A percentile compares a stretch with the other conserved stretches of the same genome.
These are phyloP conservation scores for cattle (Bos taurus) DNA, from an alignment of 2,113 vertebrate genomes.

Conservation along the genomic window ARS-UCD2.0 NC_037328.1:9743501-9744000, in stretches of 20 bases:
- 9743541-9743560: fast-evolving
- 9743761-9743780: not conserved
- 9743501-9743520: not conserved
- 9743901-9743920: not conserved
- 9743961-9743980: not conserved
- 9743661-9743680: not conserved
- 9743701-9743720: not conserved
- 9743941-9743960: not conserved
- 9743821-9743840: fast-evolving
- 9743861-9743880: not conserved
- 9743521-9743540: not conserved
- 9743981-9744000: not conserved
- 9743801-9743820: not conserved
- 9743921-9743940: not conserved
- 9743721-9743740: not conserved
- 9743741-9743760: not conserved
- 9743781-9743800: not conserved
- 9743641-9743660: not conserved
- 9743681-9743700: not conserved
- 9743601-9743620: not conserved
- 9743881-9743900: not conserved
- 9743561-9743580: not conserved
- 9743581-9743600: not conserved
- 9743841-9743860: not conserved
- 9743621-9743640: not conserved